phyloP scores from a whole-genome alignment of 1,140 invertebrate genomes.

The Latrodectus geometricus region DNA sequence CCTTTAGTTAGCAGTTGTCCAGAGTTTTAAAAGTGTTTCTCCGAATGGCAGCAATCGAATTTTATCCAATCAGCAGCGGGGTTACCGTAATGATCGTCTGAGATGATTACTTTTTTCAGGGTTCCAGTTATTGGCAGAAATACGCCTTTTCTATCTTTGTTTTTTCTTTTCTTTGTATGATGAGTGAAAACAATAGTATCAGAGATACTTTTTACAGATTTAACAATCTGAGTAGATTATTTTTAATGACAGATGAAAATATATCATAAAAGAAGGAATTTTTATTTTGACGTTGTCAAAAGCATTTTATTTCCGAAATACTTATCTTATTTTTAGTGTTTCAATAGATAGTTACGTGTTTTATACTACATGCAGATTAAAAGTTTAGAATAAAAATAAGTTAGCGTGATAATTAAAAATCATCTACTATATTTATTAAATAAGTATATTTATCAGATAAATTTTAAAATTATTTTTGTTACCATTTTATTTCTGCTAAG shows the following conservation, averaged over 20 bases:
- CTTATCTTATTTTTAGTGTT: not conserved
- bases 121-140: conserved; percentile 13
- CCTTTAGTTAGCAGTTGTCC: not conserved
- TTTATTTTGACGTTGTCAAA: not conserved
- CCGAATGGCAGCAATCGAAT: conserved; percentile 6
- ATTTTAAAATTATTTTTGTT: no score
- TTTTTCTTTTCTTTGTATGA: not conserved
- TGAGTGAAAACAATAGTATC: not conserved
- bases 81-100: conserved; percentile 27
- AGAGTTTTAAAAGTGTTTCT: conserved; percentile 2
- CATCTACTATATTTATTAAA: no score
- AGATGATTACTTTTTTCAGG: conserved; percentile 5
- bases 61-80: conserved; percentile 42
- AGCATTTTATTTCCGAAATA: not conserved
- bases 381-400: no score
- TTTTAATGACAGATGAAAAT: no score
- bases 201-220: not conserved
- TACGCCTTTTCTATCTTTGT: not conserved
- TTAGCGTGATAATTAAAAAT: no score
- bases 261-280: not conserved
- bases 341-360: no score
- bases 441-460: no score
- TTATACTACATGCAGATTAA: no score
- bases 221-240: no score
- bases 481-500: no score